These are phyloP conservation scores for Cacatua alba DNA, from an alignment of 2,113 vertebrate species.

Conservation along the genomic window DNA sequence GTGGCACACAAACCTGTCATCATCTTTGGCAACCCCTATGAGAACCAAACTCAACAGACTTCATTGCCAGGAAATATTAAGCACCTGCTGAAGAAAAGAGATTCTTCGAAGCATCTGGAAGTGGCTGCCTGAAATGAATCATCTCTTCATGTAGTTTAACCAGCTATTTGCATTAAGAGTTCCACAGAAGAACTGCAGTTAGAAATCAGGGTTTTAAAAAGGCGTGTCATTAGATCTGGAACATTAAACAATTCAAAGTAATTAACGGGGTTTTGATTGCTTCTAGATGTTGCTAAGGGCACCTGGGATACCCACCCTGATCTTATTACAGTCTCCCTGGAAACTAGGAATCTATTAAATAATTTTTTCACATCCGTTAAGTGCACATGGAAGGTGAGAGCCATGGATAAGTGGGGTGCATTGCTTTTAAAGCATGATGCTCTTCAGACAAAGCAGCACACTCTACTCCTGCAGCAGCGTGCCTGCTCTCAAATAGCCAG, in stretches of 20 bases:
- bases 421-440: neutral
- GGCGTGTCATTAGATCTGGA: neutral
- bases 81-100: neutral
- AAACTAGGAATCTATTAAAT: neutral
- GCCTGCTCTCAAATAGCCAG: neutral
- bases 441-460: neutral
- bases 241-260: neutral
- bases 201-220: neutral
- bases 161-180: neutral
- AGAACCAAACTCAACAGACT: neutral
- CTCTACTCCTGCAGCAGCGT: neutral
- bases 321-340: neutral
- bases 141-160: neutral
- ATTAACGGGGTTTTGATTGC: constrained; percentile 12
- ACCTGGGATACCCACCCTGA: neutral
- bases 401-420: neutral
- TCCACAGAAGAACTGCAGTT: neutral
- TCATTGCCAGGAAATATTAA: neutral
- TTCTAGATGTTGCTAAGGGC: neutral
- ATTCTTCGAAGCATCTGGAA: neutral
- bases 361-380: neutral
- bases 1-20: neutral
- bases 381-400: neutral
- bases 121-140: neutral
- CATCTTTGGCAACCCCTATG: neutral